A percentile compares a stretch with the other conserved stretches of the same genome.
phyloP scores from a whole-genome alignment of 2,888 invertebrate species.

The Metalampra italica region DNA sequence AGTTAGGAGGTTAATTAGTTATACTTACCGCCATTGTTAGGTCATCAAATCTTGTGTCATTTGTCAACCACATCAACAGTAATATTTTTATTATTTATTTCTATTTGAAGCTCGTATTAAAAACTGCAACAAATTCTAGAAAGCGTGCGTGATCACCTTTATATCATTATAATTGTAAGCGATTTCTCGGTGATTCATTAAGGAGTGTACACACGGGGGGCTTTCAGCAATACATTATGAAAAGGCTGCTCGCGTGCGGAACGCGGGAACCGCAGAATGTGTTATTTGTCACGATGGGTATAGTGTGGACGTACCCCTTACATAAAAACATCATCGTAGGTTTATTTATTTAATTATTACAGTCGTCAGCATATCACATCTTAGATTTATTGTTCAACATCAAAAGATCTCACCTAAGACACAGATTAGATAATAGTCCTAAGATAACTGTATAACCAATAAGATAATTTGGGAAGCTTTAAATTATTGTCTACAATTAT shows the following conservation, averaged over 20 bases:
- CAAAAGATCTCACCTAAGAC: too few species aligned
- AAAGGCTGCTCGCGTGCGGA: constrained; percentile 58
- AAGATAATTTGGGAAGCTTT: too few species aligned
- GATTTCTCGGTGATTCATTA: constrained; percentile 59
- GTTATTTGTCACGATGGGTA: constrained; percentile 19
- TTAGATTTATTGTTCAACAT: too few species aligned
- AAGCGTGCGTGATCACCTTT: not conserved
- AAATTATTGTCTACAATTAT: too few species aligned
- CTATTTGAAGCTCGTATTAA: not conserved
- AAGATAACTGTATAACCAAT: too few species aligned
- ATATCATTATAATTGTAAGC: constrained; percentile 51
- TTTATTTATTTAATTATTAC: too few species aligned
- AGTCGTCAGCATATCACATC: too few species aligned
- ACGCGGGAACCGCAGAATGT: constrained; percentile 55
- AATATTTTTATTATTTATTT: constrained; percentile 8
- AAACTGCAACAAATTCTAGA: not conserved
- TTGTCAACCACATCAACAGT: constrained; percentile 1
- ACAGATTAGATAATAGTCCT: too few species aligned
- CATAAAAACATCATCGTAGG: too few species aligned
- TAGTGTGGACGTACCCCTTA: constrained; percentile 30
- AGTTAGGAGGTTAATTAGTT: not conserved
- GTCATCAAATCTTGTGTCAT: too few species aligned
- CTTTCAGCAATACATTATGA: constrained; percentile 66
- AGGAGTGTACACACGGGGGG: constrained; percentile 58
- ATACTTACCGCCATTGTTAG: too few species aligned